Conservation (phyloP, 2,888 invertebrate species). For the Athalia rosae region DNA sequence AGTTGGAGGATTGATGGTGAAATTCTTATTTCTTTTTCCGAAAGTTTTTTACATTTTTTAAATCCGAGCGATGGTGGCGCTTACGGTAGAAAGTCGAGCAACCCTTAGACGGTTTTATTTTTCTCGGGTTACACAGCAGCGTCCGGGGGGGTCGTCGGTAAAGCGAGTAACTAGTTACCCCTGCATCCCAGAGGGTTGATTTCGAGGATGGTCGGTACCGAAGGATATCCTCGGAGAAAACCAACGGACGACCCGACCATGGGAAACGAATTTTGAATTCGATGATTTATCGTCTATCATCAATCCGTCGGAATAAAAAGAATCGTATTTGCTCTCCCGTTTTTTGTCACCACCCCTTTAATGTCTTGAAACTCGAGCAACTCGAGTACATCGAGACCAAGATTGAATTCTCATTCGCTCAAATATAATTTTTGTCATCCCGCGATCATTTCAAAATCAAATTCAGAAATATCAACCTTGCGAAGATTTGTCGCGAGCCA, state of each 20-base stretch:
- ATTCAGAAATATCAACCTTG: too few species aligned
- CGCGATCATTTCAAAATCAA: too few species aligned
- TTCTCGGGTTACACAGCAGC: not conserved
- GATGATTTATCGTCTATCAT: not conserved
- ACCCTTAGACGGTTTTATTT: not conserved
- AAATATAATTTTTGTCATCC: too few species aligned
- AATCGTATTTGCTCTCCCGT: too few species aligned
- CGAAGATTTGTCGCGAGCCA: too few species aligned
- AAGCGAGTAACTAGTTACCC: not conserved
- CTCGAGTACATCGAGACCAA: too few species aligned
- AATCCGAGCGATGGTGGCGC: conserved; percentile 7
- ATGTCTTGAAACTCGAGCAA: too few species aligned
- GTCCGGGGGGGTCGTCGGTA: conserved; percentile 10
- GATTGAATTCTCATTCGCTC: too few species aligned
- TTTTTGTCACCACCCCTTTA: too few species aligned
- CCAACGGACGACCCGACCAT: not conserved
- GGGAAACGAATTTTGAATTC: not conserved
- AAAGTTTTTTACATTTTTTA: not conserved
- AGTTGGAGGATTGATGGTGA: not conserved
- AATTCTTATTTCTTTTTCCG: not conserved
- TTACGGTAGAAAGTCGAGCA: not conserved
- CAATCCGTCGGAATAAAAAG: too few species aligned
- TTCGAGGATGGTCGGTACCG: conserved; percentile 3
- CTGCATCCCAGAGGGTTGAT: too few species aligned
- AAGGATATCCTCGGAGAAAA: conserved; percentile 4